These are phyloP conservation scores for Lerista edwardsae DNA, from an alignment of 2,797 vertebrate genomes.

Conservation along the genomic window DNA sequence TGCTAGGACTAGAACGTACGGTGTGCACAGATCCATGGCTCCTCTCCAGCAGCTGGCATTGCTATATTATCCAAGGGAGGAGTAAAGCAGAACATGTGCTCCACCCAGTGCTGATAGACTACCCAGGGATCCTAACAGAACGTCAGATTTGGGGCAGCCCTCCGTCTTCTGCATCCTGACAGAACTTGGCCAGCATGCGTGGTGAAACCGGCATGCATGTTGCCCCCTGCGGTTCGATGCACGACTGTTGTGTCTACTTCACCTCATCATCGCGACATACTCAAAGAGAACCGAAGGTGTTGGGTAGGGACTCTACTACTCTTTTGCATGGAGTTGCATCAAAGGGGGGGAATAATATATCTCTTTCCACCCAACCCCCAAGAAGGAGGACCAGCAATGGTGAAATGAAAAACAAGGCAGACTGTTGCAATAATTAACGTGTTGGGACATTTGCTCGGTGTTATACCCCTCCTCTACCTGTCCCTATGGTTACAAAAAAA, in stretches of 20 bases:
- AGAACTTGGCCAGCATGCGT: conserved; percentile 15
- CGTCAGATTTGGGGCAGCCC: background rate
- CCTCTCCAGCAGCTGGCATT: background rate
- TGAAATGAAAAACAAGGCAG: background rate
- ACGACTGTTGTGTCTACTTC: conserved; percentile 17
- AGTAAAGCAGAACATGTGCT: background rate
- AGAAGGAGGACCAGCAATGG: background rate
- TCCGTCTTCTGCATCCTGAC: background rate
- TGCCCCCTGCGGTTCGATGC: conserved; percentile 3
- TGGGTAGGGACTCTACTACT: background rate
- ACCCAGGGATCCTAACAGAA: background rate
- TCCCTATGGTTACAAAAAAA: background rate
- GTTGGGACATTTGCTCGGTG: conserved; percentile 3
- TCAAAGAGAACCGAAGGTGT: background rate
- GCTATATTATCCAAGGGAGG: background rate
- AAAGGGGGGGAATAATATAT: background rate
- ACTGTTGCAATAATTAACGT: conserved; percentile 27
- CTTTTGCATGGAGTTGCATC: background rate
- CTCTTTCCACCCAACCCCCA: background rate
- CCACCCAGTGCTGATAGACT: background rate
- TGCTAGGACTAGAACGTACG: background rate
- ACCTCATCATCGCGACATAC: background rate
- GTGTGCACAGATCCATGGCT: background rate
- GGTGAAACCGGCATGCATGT: conserved; percentile 37
- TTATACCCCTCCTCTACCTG: background rate